Conservation (phyloP, 2,888 invertebrate species). For the Metallyticus violacea region DNA sequence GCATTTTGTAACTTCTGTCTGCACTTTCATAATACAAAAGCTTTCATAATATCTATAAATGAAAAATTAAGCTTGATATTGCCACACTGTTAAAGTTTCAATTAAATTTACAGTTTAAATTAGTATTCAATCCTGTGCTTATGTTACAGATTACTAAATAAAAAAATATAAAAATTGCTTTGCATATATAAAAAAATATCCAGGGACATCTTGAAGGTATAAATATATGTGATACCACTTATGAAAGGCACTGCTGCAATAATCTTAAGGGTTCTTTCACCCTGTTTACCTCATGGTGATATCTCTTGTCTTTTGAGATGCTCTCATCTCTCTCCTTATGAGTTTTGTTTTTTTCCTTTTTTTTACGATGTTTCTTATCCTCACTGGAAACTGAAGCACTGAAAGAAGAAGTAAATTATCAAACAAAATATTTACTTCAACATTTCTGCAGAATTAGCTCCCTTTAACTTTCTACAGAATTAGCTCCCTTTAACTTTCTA, state of each 20-base stretch:
- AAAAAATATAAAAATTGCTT: background rate
- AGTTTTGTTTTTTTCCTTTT: constrained; percentile 76
- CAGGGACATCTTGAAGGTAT: background rate
- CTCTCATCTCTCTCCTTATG: constrained; percentile 18
- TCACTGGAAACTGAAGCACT: constrained; percentile 56
- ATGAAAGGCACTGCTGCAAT: constrained; percentile 20
- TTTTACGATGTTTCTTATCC: constrained; percentile 58
- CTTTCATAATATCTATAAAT: background rate
- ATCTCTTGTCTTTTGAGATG: constrained; percentile 27
- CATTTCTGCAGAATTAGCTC: too few relatives aligned
- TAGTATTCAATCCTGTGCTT: background rate
- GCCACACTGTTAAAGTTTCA: background rate
- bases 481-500: too few relatives aligned
- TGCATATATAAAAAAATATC: background rate
- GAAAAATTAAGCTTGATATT: background rate
- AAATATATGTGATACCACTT: constrained; percentile 5
- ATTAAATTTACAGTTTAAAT: background rate
- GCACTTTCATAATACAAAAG: background rate
- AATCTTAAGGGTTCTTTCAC: background rate
- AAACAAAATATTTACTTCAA: background rate
- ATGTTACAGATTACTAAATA: background rate
- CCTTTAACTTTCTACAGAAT: too few relatives aligned
- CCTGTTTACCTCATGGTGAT: constrained; percentile 32
- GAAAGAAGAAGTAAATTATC: constrained; percentile 38
- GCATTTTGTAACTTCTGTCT: background rate